phyloP scores from a whole-genome alignment of 2,797 vertebrate genomes.

The Gastrophryne carolinensis region DNA sequence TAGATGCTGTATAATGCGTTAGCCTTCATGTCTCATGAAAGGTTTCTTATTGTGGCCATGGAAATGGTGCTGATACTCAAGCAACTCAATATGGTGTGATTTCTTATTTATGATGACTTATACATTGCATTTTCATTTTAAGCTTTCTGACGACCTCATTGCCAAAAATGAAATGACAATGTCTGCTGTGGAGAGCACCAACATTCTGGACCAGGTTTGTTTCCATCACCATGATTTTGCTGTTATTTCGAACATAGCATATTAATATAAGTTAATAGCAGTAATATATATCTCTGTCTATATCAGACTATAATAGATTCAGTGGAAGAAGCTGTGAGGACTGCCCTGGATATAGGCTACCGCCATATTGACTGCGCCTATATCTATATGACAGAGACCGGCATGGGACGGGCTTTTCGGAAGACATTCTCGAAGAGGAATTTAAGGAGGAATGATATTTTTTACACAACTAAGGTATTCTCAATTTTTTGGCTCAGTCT shows the following conservation, averaged over 20 bases:
- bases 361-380: constrained; percentile 78
- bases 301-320: neutral
- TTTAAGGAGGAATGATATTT: constrained; percentile 81
- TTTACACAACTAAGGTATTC: constrained; percentile 81
- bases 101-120: too few relatives aligned
- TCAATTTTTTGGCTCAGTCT: too few relatives aligned
- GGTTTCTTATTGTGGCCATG: too few relatives aligned
- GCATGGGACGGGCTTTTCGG: constrained; percentile 72
- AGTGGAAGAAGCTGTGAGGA: constrained; percentile 30
- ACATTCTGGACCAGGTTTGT: neutral
- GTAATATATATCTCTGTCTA: neutral
- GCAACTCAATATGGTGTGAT: too few relatives aligned
- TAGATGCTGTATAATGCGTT: too few relatives aligned
- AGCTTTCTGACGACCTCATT: neutral
- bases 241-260: too few relatives aligned
- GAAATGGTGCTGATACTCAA: too few relatives aligned
- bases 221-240: too few relatives aligned
- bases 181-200: neutral
- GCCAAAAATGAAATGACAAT: neutral
- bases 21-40: too few relatives aligned
- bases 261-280: neutral
- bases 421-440: constrained; percentile 71
- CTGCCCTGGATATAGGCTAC: constrained; percentile 75
- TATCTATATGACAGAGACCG: constrained; percentile 74
- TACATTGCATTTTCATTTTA: neutral